Evolutionary conservation across 2,113 vertebrate genomes (phyloP).

Genomic region (Pollachius pollachius): DNA sequence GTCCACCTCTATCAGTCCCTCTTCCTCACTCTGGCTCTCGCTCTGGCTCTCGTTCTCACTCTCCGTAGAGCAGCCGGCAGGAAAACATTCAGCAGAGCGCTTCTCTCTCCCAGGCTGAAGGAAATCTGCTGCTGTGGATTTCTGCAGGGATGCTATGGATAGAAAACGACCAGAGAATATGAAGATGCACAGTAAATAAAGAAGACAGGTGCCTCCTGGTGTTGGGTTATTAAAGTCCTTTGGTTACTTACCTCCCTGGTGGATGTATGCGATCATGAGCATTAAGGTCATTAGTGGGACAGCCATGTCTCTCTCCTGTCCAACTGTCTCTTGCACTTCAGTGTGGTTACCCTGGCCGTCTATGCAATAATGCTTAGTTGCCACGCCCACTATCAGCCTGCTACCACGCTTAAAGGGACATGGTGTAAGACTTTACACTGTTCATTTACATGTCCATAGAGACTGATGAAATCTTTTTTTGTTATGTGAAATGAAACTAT

Average conservation of each 20-base stretch:
- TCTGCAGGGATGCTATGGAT: slow-evolving; percentile 58
- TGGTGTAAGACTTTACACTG: too few species aligned
- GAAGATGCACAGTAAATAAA: not conserved
- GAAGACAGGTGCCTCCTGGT: not conserved
- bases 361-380: too few species aligned
- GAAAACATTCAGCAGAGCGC: slow-evolving; percentile 52
- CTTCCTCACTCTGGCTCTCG: slow-evolving; percentile 52
- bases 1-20: slow-evolving; percentile 47
- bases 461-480: too few species aligned
- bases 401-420: too few species aligned
- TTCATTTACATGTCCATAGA: too few species aligned
- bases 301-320: slow-evolving; percentile 46
- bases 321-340: slow-evolving; percentile 28
- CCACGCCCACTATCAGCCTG: too few species aligned
- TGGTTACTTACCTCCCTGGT: slow-evolving; percentile 61
- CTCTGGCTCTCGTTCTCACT: not conserved
- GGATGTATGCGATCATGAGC: slow-evolving; percentile 52
- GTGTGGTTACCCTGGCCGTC: too few species aligned
- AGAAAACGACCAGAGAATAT: slow-evolving; percentile 13
- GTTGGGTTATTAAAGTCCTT: not conserved
- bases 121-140: slow-evolving; percentile 57
- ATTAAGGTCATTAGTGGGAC: slow-evolving; percentile 50
- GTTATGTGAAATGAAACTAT: too few species aligned
- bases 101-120: slow-evolving; percentile 54
- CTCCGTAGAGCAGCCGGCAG: slow-evolving; percentile 61